Percentiles rank a stretch among this genome's conserved stretches.
These are phyloP conservation scores for Leptopilina syphax DNA, from an alignment of 2,888 invertebrate genomes.

Conservation along the genomic window DNA sequence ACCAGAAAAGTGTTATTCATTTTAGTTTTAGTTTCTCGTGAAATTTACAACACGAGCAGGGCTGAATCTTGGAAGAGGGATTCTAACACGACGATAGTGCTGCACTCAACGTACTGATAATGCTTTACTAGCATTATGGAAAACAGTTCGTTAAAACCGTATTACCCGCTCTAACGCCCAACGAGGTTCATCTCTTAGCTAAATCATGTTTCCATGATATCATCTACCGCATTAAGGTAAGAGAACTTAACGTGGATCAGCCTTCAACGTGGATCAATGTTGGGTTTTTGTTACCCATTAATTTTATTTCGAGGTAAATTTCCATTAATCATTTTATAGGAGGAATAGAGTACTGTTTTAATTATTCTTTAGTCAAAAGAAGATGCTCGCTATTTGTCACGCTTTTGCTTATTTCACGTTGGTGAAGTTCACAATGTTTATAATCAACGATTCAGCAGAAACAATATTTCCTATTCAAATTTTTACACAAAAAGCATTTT, in stretches of 20 bases:
- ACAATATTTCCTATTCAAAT: no score
- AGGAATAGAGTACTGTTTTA: no score
- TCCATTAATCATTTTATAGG: background rate
- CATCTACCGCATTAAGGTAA: background rate
- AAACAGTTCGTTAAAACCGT: conserved; percentile 68
- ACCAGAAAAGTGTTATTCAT: background rate
- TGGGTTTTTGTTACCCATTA: conserved; percentile 7
- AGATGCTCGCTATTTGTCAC: no score
- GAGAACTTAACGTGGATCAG: conserved; percentile 3
- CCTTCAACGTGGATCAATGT: background rate
- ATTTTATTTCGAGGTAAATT: background rate
- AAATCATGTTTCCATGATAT: conserved; percentile 33
- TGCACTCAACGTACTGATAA: conserved; percentile 59
- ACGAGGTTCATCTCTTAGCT: conserved; percentile 38
- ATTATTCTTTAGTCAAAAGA: no score
- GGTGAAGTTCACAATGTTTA: no score
- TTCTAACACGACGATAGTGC: conserved; percentile 52
- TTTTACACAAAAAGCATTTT: no score
- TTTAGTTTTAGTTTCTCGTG: conserved; percentile 13
- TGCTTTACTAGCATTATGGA: conserved; percentile 71
- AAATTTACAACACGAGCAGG: conserved; percentile 62
- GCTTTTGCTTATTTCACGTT: no score
- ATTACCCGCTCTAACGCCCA: conserved; percentile 51
- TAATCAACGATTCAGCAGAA: no score
- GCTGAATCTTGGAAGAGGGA: conserved; percentile 43